phyloP scores from a whole-genome alignment of 2,797 vertebrate species.

The Sitta carolinensis region DNA sequence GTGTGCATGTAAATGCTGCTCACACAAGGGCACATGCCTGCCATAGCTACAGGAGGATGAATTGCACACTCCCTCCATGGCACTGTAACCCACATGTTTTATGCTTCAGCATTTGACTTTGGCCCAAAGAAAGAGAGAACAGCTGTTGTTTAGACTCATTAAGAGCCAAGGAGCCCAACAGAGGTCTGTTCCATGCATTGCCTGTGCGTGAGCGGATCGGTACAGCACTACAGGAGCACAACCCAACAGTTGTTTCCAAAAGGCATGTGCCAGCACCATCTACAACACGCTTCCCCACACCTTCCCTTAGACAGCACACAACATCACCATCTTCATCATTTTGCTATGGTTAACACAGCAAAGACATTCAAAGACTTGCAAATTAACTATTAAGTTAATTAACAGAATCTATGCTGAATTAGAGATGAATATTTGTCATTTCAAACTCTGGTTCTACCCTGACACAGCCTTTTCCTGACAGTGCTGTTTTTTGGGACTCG shows the following conservation, averaged over 20 bases:
- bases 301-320: not conserved
- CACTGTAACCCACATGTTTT: constrained; percentile 47
- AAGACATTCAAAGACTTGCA: not conserved
- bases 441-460: not conserved
- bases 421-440: not conserved
- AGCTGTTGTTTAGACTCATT: constrained; percentile 55
- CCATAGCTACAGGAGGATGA: not conserved
- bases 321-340: not conserved
- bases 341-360: not conserved
- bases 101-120: constrained; percentile 36
- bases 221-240: not conserved
- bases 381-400: not conserved
- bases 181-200: not conserved
- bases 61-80: not conserved
- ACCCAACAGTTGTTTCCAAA: constrained; percentile 1
- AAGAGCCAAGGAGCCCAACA: constrained; percentile 47
- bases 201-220: not conserved
- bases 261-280: not conserved
- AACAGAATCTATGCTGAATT: not conserved
- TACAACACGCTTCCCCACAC: not conserved
- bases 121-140: constrained; percentile 43
- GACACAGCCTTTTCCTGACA: not conserved
- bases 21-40: not conserved
- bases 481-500: constrained; percentile 2
- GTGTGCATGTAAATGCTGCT: not conserved